phyloP scores from a whole-genome alignment of 2,113 vertebrate species.

The Pantherophis guttatus region DNA sequence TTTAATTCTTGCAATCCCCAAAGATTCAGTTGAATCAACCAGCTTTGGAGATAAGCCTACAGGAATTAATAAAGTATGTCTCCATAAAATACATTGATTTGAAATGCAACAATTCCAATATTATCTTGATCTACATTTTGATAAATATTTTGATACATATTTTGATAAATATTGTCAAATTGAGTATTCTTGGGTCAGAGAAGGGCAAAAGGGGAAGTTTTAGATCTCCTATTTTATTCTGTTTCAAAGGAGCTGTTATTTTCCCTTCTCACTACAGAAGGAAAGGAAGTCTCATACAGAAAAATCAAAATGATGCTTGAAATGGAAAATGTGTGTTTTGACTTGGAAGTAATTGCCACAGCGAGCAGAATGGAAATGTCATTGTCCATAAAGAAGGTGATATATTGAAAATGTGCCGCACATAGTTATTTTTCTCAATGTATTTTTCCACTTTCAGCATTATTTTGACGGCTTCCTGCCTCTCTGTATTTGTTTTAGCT shows the following conservation, averaged over 20 bases:
- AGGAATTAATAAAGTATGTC: not conserved
- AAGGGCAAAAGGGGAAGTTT: not conserved
- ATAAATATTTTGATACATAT: not conserved
- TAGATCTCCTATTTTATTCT: not conserved
- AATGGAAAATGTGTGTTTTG: slow-evolving; percentile 1
- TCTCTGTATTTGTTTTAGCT: not conserved
- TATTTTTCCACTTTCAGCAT: not conserved
- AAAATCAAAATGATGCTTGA: slow-evolving; percentile 7
- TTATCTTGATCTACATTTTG: not conserved
- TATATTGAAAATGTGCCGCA: not conserved
- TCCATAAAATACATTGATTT: not conserved
- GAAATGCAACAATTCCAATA: not conserved
- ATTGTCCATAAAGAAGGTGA: not conserved
- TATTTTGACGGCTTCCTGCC: not conserved
- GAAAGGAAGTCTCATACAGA: not conserved
- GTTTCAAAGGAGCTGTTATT: not conserved
- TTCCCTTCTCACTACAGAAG: not conserved
- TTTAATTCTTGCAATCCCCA: not conserved
- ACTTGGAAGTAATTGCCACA: not conserved
- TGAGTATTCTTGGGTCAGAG: not conserved
- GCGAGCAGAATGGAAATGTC: not conserved
- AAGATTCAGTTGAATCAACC: not conserved
- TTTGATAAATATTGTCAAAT: not conserved
- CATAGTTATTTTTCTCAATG: not conserved
- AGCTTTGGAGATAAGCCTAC: not conserved